A percentile compares a stretch with the other conserved stretches of the same genome.
These are phyloP conservation scores for Chrysoperla carnea DNA, from an alignment of 1,140 invertebrate genomes.

Conservation along the genomic window DNA sequence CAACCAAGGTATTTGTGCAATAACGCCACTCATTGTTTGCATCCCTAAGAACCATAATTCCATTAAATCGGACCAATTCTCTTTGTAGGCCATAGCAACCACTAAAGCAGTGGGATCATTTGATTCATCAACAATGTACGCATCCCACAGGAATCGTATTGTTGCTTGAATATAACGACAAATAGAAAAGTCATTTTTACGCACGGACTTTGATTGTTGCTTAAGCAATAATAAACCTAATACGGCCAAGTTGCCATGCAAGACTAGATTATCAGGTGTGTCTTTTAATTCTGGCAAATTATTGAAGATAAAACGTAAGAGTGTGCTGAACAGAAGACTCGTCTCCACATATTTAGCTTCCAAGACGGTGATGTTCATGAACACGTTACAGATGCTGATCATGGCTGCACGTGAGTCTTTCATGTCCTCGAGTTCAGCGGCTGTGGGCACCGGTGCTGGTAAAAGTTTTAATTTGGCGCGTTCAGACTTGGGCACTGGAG, in stretches of 20 bases:
- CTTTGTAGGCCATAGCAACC: conserved; percentile 69
- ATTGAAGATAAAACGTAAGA: conserved; percentile 74
- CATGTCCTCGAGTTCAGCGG: conserved; percentile 57
- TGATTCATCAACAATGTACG: conserved; percentile 73
- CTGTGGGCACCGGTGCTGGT: conserved; percentile 52
- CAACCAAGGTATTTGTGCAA: conserved; percentile 69
- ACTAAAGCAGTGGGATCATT: conserved; percentile 62
- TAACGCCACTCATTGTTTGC: conserved; percentile 71
- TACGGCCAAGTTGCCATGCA: conserved; percentile 69
- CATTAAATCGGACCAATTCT: conserved; percentile 71
- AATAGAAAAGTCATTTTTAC: conserved; percentile 74
- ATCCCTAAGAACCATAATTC: conserved; percentile 88
- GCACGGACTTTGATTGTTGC: conserved; percentile 60
- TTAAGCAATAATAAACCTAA: conserved; percentile 68
- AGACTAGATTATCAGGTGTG: conserved; percentile 62
- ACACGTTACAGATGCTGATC: conserved; percentile 73
- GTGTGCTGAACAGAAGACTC: conserved; percentile 51
- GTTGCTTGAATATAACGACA: conserved; percentile 73
- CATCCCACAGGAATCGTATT: conserved; percentile 82
- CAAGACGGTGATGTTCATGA: conserved; percentile 82
- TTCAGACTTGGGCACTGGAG: conserved; percentile 57
- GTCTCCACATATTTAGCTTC: conserved; percentile 67
- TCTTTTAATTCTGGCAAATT: conserved; percentile 71
- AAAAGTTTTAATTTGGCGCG: conserved; percentile 51
- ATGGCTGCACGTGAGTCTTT: conserved; percentile 65